Percentiles rank a stretch among this genome's conserved stretches.
Conservation (phyloP, 2,797 vertebrate genomes). For the Miichthys miiuy region DNA sequence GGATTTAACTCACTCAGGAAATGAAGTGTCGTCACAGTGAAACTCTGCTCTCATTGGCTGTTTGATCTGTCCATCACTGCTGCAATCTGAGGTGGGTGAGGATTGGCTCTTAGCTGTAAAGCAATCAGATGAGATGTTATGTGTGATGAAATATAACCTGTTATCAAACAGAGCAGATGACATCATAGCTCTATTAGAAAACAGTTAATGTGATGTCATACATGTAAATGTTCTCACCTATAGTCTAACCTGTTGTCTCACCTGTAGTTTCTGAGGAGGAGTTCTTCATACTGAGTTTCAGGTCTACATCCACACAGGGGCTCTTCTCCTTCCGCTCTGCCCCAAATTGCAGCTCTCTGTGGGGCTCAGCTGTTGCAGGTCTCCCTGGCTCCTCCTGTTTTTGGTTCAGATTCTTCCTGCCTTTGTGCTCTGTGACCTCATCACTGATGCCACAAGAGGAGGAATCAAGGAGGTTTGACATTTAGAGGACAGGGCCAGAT, state of each 20-base stretch:
- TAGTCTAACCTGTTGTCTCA: constrained; percentile 15
- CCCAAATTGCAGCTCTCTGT: not conserved
- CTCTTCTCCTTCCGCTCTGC: not conserved
- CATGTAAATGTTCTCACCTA: not conserved
- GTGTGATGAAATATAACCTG: not conserved
- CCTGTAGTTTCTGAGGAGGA: constrained; percentile 16
- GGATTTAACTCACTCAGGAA: constrained; percentile 69
- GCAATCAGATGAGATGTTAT: constrained; percentile 17
- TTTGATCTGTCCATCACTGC: constrained; percentile 42
- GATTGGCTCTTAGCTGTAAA: constrained; percentile 42
- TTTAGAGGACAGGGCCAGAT: not conserved
- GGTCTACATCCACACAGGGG: not conserved
- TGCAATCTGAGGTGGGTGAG: not conserved
- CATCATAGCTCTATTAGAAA: not conserved
- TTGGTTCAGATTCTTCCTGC: not conserved
- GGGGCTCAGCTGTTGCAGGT: not conserved
- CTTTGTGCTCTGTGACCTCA: constrained; percentile 29
- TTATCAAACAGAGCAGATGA: not conserved
- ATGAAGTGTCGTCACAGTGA: constrained; percentile 35
- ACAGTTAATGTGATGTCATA: not conserved
- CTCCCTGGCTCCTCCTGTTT: not conserved
- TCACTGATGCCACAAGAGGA: constrained; percentile 44
- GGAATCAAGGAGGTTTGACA: not conserved
- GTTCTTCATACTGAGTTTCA: not conserved
- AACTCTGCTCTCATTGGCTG: constrained; percentile 63